These are phyloP conservation scores for Fratercula arctica DNA, from an alignment of 2,797 vertebrate species.

Conservation along the genomic window DNA sequence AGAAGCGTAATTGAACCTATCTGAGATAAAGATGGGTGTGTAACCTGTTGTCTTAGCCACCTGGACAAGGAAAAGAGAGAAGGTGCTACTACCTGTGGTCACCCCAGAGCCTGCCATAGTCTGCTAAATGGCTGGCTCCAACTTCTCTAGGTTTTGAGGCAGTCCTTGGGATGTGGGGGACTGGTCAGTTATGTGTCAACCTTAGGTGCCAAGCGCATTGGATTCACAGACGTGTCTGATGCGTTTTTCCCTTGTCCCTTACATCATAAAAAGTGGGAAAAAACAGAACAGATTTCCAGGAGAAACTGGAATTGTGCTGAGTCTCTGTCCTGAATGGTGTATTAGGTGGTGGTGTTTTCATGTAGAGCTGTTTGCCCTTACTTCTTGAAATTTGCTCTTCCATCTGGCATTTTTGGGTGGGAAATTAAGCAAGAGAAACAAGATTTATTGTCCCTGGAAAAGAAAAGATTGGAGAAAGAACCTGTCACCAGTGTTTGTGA, in stretches of 20 bases:
- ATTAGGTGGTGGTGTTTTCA: background rate
- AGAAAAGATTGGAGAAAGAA: background rate
- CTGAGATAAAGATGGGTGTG: background rate
- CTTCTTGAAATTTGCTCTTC: background rate
- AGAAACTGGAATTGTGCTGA: background rate
- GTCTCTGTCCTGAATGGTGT: background rate
- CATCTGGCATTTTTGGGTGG: background rate
- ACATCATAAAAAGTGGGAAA: background rate
- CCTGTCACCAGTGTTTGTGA: background rate
- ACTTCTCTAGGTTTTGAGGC: background rate
- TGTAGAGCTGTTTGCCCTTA: background rate
- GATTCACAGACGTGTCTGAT: background rate
- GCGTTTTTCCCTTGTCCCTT: background rate
- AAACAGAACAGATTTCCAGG: background rate
- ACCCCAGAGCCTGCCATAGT: background rate
- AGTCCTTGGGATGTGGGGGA: background rate
- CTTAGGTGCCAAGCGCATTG: background rate
- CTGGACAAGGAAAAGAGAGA: background rate
- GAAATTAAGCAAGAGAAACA: background rate
- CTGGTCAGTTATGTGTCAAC: background rate
- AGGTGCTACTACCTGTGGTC: background rate
- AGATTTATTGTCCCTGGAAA: background rate
- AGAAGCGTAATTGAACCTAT: background rate
- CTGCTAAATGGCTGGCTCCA: background rate
- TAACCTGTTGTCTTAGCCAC: background rate